Evolutionary conservation across 2,888 invertebrate genomes (phyloP), one percentile per base, ranked within the genome.

Genomic region (Aspidiotus rigidus): DNA sequence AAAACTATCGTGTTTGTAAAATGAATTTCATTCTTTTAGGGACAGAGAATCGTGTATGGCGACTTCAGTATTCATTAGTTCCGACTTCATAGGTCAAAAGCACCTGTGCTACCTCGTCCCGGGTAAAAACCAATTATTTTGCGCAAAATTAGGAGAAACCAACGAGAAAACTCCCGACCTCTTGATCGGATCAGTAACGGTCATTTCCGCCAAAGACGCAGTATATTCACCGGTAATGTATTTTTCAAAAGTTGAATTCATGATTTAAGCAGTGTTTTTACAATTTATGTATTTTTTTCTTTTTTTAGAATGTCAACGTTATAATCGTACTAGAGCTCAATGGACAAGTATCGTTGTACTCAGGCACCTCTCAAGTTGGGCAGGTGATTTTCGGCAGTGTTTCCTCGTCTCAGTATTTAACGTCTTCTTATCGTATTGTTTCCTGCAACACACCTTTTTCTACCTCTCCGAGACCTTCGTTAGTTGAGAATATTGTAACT

Each of bases 1-100:
- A 57, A 10, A n/a, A 57, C 5, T 57, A 57, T n/a, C 15, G 60
- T 10, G 13, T 28, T 15, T 6, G 39, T 28, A 28, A 60, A 40
- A 42, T 41, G 2, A 41, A 40, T 16, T 1, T 9, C 13, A 17
- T 44, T 63, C n/a, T 28, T 62, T 16, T 17, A 63, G 63, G 7
- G 67, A 67, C 7, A 53, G 57, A 28, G 67, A 67, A 15, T 59
- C 59, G 49, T 15, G 60, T 39, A 28, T 60, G 10, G 67, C 67
- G 28, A 49, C 59, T 7, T 57, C 59, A 75, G 89, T 89, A 0
- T 93, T 96, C 75, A 78, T 94, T 40, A 88, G 88, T 64, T 85
- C 85, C n/a, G 94, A 96, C 80, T 80, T 93, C 64, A 86, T 91
- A 53, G 91, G 90, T 0, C 91, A 93, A 77, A 85, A 84, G 73